Evolutionary conservation across 2,797 vertebrate species (phyloP).

Genomic region (Ammospiza maritima): DNA sequence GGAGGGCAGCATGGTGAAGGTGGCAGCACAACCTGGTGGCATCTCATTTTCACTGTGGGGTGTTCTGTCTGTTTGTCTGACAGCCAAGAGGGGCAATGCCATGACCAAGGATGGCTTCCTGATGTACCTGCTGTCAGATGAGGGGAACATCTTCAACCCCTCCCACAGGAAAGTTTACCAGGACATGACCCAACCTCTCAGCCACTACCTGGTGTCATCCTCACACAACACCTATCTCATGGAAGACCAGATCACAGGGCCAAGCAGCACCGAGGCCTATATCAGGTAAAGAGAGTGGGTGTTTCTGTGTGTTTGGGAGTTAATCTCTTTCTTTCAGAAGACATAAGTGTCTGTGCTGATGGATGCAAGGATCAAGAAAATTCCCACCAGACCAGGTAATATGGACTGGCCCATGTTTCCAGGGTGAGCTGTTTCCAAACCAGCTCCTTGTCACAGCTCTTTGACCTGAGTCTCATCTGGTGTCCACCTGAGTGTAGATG

Average conservation of each 20-base stretch:
- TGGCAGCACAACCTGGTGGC: not conserved
- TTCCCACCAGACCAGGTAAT: not conserved
- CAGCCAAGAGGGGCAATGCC: constrained; percentile 83
- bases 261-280: constrained; percentile 97
- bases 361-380: not conserved
- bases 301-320: not conserved
- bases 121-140: constrained; percentile 88
- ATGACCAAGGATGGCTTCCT: constrained; percentile 96
- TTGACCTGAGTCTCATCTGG: not conserved
- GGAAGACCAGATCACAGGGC: constrained; percentile 93
- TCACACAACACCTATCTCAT: constrained; percentile 98
- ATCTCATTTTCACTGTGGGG: not conserved
- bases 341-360: not conserved
- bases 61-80: constrained; percentile 21
- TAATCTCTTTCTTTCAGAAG: not conserved
- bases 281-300: constrained; percentile 80
- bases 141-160: constrained; percentile 84
- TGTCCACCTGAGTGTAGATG: not conserved
- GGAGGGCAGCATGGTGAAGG: not conserved
- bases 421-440: not conserved
- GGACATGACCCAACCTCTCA: constrained; percentile 94
- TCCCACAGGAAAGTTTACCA: constrained; percentile 86
- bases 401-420: not conserved
- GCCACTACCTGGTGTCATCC: constrained; percentile 94
- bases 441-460: not conserved